Base-by-base conservation (phyloP, 1,140 invertebrate species). In the Meloidogyne chitwoodi region DNA sequence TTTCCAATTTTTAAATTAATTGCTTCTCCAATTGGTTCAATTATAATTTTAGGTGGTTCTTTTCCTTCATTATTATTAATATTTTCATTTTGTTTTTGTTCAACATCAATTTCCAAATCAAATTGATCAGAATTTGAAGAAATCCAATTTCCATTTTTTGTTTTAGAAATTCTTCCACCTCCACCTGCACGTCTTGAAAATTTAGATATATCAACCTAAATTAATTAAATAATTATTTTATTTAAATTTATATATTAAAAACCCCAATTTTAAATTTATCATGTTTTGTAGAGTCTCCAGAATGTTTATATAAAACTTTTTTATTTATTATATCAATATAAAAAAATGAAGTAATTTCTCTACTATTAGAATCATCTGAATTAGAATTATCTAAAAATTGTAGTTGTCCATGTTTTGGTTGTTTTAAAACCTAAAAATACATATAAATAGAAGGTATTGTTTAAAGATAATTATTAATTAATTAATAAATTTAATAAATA, bases 291-390 rank as follows among this genome's bases (percentile, higher is more conserved):
- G 84, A 83, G n/a, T 77, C 24, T 11, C 82, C 82, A 70, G 80
- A 81, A 61, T 83, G 80, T 34, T 29, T 38, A 74, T 83, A 83
- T 22, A 64, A 24, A n/a, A 83, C 38, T 24, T 66, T 61, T 69
- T 77, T 48, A n/a, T 68, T 29, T 14, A 84, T 61, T n/a, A 83
- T n/a, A 29, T 84, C 80, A 63, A 77, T 76, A 56, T 83, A 83
- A 16, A 61, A 56, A 24, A 83, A 83, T 26, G 31, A 64, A 4
- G 19, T 14, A 56, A 19, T n/a, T 56, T 56, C 48, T 56, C 48
- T 6, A 56, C 48, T 56, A 56, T n/a, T 31, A 12, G 12, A 62
- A 27, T 41, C 22, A 16, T 27, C 34, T n/a, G 16, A 1, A 62
- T 66, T 56, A 12, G 62, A 8, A 31, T 27, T 65, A 24, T 44